Base-by-base conservation (phyloP, 1,140 invertebrate species). In the Anastatus disparis region DNA sequence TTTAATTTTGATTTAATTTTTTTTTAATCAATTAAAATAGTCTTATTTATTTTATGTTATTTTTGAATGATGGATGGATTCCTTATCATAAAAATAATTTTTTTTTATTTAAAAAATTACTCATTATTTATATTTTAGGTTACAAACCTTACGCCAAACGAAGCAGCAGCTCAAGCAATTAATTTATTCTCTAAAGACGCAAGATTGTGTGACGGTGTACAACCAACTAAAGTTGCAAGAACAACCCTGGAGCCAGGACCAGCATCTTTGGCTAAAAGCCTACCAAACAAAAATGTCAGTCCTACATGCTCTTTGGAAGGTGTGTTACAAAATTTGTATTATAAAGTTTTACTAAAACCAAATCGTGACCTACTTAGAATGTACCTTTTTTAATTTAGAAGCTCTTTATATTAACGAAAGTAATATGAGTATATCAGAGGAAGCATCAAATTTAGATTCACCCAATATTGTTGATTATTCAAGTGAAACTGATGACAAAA, bases 141-240 rank as follows among this genome's bases (percentile, higher is more conserved):
- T 61, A 90, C 88, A 81, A 91, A 89, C 78, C 85, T 95, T 68
- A 91, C 92, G 24, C 91, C 93, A 74, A 95, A 97, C 88, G 91
- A 95, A 86, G 94, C 95, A 58, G 95, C 95, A 26, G 93, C 93
- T 13, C 89, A 93, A 76, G 95, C 95, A 3, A 91, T 97, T 70
- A 91, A 94, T 76, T 87, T 97, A 52, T 95, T 95, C 80, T 93
- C 92, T 44, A 88, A 93, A 79, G 94, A 95, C 81, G 95, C 94
- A 27, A 87, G 89, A 76, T 87, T 96, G 22, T 97, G 94, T 84
- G 93, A 95, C 80, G 87, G 86, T 68, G 82, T 84, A 2, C 88
- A 91, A 73, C 91, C 91, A 12, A 90, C 89, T 75, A 94, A 94
- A 89, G 89, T 93, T 53, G 88, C 91, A 38, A 86, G 90, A 73